phyloP scores from a whole-genome alignment of 2,113 vertebrate genomes.

The Eidolon helvum region DNA sequence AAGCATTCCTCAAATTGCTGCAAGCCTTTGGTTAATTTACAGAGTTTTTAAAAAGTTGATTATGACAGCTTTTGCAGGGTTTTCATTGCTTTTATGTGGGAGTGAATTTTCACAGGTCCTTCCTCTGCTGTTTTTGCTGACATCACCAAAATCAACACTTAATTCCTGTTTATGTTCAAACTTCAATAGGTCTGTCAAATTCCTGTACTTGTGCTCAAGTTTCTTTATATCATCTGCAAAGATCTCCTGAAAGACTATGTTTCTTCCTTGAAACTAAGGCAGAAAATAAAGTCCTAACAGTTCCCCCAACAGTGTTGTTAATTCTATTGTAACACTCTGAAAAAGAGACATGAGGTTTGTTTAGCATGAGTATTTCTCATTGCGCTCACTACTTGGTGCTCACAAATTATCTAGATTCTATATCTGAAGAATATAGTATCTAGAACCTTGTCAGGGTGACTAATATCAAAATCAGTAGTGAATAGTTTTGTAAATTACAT shows the following conservation, averaged over 20 bases:
- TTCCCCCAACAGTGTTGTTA: background rate
- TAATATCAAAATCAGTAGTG: background rate
- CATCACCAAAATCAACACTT: background rate
- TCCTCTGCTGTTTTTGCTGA: background rate
- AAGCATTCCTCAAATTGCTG: background rate
- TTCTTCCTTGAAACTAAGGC: background rate
- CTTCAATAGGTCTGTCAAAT: background rate
- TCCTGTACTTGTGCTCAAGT: background rate
- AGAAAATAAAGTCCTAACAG: background rate
- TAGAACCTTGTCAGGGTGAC: background rate
- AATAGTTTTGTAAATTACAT: background rate
- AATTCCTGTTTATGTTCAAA: background rate
- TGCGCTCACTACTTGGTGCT: background rate
- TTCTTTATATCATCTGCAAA: background rate
- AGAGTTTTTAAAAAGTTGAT: background rate
- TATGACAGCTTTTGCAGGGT: background rate
- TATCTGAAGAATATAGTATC: background rate
- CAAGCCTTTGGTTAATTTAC: background rate
- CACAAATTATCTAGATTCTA: background rate
- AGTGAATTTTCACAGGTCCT: background rate
- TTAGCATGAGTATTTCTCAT: background rate
- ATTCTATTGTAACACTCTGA: background rate
- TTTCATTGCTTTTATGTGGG: background rate
- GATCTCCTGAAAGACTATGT: background rate
- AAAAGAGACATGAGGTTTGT: slow-evolving; percentile 9